A percentile compares a stretch with the other conserved stretches of the same genome.
These are phyloP conservation scores for Siphamia tubifer DNA, from an alignment of 2,113 vertebrate species.

Conservation along the genomic window DNA sequence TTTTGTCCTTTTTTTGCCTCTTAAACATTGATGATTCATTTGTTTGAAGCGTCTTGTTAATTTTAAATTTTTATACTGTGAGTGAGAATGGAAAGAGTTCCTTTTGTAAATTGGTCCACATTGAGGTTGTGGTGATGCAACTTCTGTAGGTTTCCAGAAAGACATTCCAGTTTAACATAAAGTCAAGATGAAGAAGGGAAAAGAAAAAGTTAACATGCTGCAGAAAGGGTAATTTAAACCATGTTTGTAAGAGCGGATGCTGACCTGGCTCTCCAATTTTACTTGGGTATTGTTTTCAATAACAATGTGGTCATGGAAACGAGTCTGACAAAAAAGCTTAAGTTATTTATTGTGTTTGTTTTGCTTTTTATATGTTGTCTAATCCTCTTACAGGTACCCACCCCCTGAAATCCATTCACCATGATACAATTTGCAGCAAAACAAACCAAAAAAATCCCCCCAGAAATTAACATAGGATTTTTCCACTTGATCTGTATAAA, in stretches of 20 bases:
- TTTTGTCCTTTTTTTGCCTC: constrained; percentile 6
- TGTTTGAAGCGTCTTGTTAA: constrained; percentile 47
- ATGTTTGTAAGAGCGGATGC: constrained; percentile 76
- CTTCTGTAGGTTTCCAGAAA: constrained; percentile 53
- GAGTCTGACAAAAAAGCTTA: constrained; percentile 46
- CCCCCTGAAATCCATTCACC: not conserved
- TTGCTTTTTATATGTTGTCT: not conserved
- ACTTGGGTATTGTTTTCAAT: constrained; percentile 85
- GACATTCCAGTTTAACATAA: constrained; percentile 75
- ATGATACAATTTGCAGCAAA: too few relatives aligned
- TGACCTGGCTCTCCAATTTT: constrained; percentile 77
- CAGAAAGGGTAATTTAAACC: constrained; percentile 84
- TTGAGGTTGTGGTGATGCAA: constrained; percentile 56
- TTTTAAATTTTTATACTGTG: constrained; percentile 46
- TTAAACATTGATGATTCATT: constrained; percentile 62
- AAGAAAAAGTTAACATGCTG: constrained; percentile 82
- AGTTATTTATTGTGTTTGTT: constrained; percentile 37
- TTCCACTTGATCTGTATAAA: too few relatives aligned
- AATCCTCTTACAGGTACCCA: constrained; percentile 1
- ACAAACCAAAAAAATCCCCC: too few relatives aligned
- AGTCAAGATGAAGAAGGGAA: constrained; percentile 77
- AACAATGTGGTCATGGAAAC: constrained; percentile 84
- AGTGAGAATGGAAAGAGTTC: not conserved
- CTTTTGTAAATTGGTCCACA: constrained; percentile 4
- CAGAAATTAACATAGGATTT: too few relatives aligned